Evolutionary conservation across 1,140 invertebrate species (phyloP).

Genomic region (Onthophagus taurus): DNA sequence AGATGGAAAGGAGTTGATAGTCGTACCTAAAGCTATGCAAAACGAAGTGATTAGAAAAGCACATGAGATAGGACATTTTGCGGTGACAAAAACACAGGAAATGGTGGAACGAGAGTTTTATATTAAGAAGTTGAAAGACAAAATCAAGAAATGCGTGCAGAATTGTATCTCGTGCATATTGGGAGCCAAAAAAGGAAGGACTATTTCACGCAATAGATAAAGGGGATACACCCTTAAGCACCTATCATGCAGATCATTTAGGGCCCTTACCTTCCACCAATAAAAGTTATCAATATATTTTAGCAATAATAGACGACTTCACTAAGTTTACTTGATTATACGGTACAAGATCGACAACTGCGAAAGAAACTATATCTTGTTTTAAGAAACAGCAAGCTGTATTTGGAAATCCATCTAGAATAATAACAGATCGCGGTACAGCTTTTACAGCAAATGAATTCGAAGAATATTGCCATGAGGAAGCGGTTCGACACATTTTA

Average conservation of each 20-base stretch:
- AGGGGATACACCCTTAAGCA: slow-evolving; percentile 23
- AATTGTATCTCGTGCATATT: slow-evolving; percentile 36
- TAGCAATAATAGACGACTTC: slow-evolving; percentile 35
- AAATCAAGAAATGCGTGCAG: slow-evolving; percentile 28
- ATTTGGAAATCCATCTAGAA: slow-evolving; percentile 33
- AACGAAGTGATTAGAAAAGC: slow-evolving; percentile 11
- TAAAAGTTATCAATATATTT: slow-evolving; percentile 37
- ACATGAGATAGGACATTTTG: slow-evolving; percentile 18
- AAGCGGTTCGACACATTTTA: slow-evolving; percentile 23
- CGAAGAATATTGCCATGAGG: slow-evolving; percentile 23
- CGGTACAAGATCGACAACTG: slow-evolving; percentile 29
- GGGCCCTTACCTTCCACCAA: slow-evolving; percentile 30
- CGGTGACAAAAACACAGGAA: slow-evolving; percentile 32
- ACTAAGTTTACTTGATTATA: slow-evolving; percentile 37
- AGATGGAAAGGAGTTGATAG: slow-evolving; percentile 11
- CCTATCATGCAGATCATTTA: slow-evolving; percentile 34
- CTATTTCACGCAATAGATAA: slow-evolving; percentile 20
- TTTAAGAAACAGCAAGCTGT: slow-evolving; percentile 19
- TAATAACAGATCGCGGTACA: slow-evolving; percentile 32
- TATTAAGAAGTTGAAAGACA: slow-evolving; percentile 28
- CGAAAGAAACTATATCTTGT: slow-evolving; percentile 21
- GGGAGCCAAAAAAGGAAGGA: slow-evolving; percentile 34
- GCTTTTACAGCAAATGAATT: slow-evolving; percentile 34
- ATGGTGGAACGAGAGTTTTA: slow-evolving; percentile 34
- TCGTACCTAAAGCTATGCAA: slow-evolving; percentile 14